Conservation (phyloP, 2,797 vertebrate species). For the Darevskia nairensis region DNA sequence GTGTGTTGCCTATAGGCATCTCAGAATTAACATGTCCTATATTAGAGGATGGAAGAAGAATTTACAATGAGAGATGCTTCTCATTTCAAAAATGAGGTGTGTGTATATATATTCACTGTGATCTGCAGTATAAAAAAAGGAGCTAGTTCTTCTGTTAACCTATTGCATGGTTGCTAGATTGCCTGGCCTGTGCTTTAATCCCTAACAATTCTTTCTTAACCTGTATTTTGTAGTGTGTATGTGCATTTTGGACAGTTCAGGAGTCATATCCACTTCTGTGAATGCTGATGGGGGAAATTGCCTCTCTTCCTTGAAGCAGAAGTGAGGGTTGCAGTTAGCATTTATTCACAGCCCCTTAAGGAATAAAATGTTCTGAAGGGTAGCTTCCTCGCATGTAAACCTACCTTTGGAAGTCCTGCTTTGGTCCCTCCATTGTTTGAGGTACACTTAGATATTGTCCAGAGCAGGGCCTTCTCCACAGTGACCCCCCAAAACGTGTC, state of each 20-base stretch:
- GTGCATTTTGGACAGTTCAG: neutral
- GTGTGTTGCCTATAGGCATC: neutral
- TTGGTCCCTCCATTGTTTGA: neutral
- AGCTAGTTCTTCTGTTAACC: too few species aligned
- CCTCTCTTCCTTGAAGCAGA: neutral
- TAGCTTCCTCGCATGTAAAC: neutral
- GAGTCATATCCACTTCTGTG: neutral
- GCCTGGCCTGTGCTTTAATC: neutral
- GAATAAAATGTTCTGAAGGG: neutral
- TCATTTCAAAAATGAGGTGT: neutral
- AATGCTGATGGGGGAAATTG: neutral
- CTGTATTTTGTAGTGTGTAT: neutral
- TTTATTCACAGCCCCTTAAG: neutral
- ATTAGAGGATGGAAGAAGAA: neutral
- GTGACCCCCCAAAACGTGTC: neutral
- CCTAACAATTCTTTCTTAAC: neutral
- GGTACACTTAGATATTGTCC: neutral
- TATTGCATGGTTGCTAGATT: neutral
- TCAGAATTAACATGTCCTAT: neutral
- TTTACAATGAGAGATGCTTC: neutral
- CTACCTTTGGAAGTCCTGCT: neutral
- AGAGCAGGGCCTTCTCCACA: neutral
- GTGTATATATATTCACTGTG: too few species aligned
- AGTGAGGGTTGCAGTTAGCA: neutral
- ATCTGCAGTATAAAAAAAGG: too few species aligned